Conservation (phyloP, 2,113 vertebrate species). For the Tupaia tana region DNA sequence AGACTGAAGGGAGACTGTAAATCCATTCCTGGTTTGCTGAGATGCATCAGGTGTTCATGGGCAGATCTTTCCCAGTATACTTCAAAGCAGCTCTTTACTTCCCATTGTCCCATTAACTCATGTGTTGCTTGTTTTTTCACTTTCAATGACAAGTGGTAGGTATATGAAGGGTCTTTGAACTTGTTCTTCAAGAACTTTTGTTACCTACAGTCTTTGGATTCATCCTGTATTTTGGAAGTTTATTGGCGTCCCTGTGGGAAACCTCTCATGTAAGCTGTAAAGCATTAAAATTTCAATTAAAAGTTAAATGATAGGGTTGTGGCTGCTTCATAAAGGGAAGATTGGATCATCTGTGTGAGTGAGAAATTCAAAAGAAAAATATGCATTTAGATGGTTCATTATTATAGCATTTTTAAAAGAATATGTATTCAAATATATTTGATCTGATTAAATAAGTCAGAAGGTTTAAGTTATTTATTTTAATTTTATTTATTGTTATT, state of each 20-base stretch:
- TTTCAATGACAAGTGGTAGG: neutral
- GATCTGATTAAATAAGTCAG: conserved; percentile 37
- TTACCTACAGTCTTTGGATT: neutral
- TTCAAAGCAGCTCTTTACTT: neutral
- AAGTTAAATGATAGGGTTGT: neutral
- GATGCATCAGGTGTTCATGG: neutral
- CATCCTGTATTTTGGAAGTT: conserved; percentile 3
- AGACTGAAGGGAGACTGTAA: neutral
- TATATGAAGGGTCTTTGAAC: neutral
- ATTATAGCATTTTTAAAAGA: conserved; percentile 34
- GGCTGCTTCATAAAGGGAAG: neutral
- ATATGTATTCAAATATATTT: neutral
- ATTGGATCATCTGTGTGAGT: neutral
- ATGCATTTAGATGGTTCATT: neutral
- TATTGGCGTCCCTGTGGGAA: conserved; percentile 16
- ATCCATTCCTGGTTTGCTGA: neutral
- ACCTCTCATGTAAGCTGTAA: neutral
- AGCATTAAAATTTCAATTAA: conserved; percentile 7
- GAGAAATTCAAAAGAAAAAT: conserved; percentile 23
- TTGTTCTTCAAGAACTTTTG: neutral
- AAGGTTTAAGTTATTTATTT: neutral
- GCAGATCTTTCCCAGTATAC: neutral
- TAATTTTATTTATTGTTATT: no score
- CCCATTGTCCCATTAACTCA: neutral
- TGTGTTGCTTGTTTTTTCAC: neutral